These are phyloP conservation scores for Augochlorella aurata DNA, from an alignment of 2,888 invertebrate genomes.

Conservation along the genomic window DNA sequence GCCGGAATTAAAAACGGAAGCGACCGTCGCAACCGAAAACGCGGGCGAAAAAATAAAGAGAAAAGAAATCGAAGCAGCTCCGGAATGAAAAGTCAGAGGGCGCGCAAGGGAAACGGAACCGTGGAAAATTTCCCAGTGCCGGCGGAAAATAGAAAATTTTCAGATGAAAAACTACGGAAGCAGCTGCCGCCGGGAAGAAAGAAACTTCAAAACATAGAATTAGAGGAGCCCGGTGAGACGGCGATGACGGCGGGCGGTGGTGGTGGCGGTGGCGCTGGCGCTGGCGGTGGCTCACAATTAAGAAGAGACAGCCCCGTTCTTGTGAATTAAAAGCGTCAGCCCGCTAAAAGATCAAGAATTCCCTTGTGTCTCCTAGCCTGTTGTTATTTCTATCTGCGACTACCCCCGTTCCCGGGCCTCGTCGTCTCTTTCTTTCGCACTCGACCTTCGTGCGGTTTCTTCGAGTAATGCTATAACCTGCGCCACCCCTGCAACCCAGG, in stretches of 20 bases:
- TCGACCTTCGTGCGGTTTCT: slow-evolving; percentile 51
- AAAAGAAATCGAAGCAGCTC: neutral
- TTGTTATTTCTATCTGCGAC: slow-evolving; percentile 44
- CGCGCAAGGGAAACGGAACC: neutral
- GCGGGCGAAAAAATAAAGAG: neutral
- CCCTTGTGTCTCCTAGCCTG: slow-evolving; percentile 62
- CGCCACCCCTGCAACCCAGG: slow-evolving; percentile 1
- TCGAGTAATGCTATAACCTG: slow-evolving; percentile 31
- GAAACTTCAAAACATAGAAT: slow-evolving; percentile 44
- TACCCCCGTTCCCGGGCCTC: slow-evolving; percentile 1
- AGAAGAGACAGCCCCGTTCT: slow-evolving; percentile 66
- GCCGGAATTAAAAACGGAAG: slow-evolving; percentile 45
- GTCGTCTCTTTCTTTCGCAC: slow-evolving; percentile 33
- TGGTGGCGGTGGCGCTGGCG: slow-evolving; percentile 25
- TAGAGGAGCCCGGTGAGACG: slow-evolving; percentile 28
- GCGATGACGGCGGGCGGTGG: neutral
- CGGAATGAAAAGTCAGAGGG: neutral
- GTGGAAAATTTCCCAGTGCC: slow-evolving; percentile 26
- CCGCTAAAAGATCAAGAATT: slow-evolving; percentile 76
- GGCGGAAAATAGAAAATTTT: slow-evolving; percentile 44
- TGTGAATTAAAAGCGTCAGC: slow-evolving; percentile 75
- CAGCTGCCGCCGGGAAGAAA: slow-evolving; percentile 31
- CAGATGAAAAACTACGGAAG: slow-evolving; percentile 34
- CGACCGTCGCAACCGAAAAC: neutral
- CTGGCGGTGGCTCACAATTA: slow-evolving; percentile 66